Base-by-base conservation (phyloP, 2,113 vertebrate species). In the Leptobrachium leishanense region DNA sequence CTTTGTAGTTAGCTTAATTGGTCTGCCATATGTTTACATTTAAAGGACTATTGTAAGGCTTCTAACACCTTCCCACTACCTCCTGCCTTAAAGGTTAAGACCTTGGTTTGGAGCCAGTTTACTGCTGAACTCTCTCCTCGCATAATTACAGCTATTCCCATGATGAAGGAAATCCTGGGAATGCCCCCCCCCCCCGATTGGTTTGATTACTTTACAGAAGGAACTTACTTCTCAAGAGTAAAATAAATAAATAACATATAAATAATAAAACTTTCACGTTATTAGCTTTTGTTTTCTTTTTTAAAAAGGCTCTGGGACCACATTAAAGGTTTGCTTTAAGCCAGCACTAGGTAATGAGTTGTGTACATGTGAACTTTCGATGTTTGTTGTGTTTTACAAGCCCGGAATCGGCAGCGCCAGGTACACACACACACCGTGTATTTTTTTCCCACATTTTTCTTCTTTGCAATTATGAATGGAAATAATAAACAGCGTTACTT, bases 261-360 rank as follows among this genome's bases (percentile, higher is more conserved):
- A 91, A 93, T 88, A 89, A 93, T 95, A 96, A 96, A 96, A 91
- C 91, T 90, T 94, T 90, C 89, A 92, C 92, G 81, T 96, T 95
- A 96, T 95, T 95, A 95, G 95, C 92, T 93, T 93, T 92, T 90
- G 91, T 87, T 90, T 86, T 85, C 87, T 86, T 85, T 90, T 88
- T 85, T 88, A 90, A 87, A 86, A 87, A 82, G 82, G 85, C 92
- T 84, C 90, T 94, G 92, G 85, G 87, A 88, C 90, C 92, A 93
- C 92, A 95, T 94, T 88, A 93, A 95, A 93, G 91, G 81, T 68
- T 89, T 55, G 66, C 86, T 82, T 87, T 86, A 90, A 86, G 88
- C 93, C 86, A 87, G 89, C 86, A 86, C 90, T 84, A 86, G 86
- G 94, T 97, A 97, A 96, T 95, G 95, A 96, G 92, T 88, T 84